Evolutionary conservation across 2,797 vertebrate genomes (phyloP).

Genomic region (Clarias platycephalus): DNA sequence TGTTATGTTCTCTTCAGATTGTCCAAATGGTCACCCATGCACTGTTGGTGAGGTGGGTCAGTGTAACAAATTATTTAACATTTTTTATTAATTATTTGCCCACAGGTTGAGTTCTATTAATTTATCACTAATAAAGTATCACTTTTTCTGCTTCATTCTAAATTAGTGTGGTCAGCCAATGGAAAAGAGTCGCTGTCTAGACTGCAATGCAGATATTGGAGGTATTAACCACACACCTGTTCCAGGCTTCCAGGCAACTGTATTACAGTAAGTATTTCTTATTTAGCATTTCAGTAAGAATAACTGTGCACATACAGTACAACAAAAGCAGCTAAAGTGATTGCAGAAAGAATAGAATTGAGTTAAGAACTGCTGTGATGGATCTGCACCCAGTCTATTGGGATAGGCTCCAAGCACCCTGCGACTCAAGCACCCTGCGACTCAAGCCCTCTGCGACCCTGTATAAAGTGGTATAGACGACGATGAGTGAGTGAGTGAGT

Average conservation of each 20-base stretch:
- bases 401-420: too few species aligned
- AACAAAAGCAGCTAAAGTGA: too few species aligned
- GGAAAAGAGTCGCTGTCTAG: slow-evolving; percentile 71
- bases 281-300: neutral
- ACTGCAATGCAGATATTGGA: slow-evolving; percentile 76
- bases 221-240: slow-evolving; percentile 63
- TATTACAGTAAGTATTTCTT: slow-evolving; percentile 60
- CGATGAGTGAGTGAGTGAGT: too few species aligned
- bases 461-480: too few species aligned
- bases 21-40: slow-evolving; percentile 86
- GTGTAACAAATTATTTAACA: neutral
- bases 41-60: slow-evolving; percentile 87
- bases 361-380: too few species aligned
- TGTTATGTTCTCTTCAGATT: slow-evolving; percentile 69
- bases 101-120: neutral
- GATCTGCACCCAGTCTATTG: too few species aligned
- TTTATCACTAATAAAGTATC: neutral
- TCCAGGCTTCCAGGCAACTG: slow-evolving; percentile 44
- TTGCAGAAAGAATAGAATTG: too few species aligned
- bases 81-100: neutral
- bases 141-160: neutral
- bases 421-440: too few species aligned
- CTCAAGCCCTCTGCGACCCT: too few species aligned
- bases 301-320: neutral
- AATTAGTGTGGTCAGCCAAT: slow-evolving; percentile 84